Conservation (phyloP, 2,797 vertebrate species). For the Iguana delicatissima region DNA sequence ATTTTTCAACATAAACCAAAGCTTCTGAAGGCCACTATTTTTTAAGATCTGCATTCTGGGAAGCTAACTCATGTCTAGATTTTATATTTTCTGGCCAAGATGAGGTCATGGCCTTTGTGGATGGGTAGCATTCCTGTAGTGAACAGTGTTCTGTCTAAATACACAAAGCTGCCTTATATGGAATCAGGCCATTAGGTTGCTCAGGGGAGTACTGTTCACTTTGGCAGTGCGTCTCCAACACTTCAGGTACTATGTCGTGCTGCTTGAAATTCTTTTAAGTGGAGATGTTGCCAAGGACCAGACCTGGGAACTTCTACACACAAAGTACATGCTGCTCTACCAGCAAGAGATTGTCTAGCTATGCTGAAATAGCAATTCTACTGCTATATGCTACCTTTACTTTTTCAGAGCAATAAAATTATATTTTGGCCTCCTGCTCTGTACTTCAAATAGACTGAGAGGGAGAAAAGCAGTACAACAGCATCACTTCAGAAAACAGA, state of each 20-base stretch:
- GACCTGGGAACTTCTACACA: no score
- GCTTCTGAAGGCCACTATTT: neutral
- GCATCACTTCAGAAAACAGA: neutral
- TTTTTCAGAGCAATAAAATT: neutral
- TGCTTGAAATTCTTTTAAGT: neutral
- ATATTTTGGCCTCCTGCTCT: neutral
- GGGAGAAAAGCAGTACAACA: neutral
- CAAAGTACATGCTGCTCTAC: neutral
- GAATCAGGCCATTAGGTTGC: neutral
- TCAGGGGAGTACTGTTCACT: neutral
- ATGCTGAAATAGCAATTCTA: neutral
- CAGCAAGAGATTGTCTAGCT: neutral
- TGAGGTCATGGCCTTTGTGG: neutral
- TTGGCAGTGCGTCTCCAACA: neutral
- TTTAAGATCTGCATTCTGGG: neutral
- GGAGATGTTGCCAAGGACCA: neutral
- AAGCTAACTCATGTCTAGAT: neutral
- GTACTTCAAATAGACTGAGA: neutral
- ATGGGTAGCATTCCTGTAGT: neutral
- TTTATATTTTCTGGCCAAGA: neutral
- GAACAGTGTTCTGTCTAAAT: neutral
- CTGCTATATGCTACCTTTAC: neutral
- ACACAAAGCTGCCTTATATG: neutral
- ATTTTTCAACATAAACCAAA: neutral
- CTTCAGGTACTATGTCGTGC: neutral